phyloP scores from a whole-genome alignment of 2,888 invertebrate species.

The Eudemis profundana region DNA sequence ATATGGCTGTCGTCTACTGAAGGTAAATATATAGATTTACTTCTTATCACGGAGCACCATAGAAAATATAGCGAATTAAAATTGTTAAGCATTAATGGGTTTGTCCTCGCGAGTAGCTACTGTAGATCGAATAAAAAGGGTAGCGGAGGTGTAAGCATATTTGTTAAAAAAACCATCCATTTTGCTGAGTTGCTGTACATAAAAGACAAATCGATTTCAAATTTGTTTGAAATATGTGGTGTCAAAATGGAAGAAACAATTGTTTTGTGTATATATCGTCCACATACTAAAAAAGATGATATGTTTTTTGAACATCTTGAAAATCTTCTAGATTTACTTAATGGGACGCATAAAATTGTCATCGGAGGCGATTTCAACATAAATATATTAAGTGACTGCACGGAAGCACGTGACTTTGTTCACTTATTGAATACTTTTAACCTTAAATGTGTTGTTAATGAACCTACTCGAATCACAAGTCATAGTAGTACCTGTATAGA shows the following conservation, averaged over 20 bases:
- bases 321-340: constrained; percentile 1
- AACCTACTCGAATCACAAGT: constrained; percentile 7
- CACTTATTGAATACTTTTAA: constrained; percentile 1
- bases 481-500: constrained; percentile 6
- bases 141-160: not conserved
- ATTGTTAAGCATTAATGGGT: not conserved
- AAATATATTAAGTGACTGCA: too few species aligned
- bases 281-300: constrained; percentile 1
- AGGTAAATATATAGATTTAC: not conserved
- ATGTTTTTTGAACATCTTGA: not conserved
- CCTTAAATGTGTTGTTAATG: not conserved
- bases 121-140: not conserved
- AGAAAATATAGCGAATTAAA: not conserved
- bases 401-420: not conserved
- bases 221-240: not conserved
- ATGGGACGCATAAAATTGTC: not conserved
- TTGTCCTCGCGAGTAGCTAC: not conserved
- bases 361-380: constrained; percentile 9
- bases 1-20: not conserved
- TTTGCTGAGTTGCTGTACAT: constrained; percentile 1
- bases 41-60: not conserved
- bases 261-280: constrained; percentile 10
- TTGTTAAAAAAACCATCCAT: not conserved
- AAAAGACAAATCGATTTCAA: not conserved
- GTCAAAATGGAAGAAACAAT: not conserved